Conservation (phyloP, 2,113 vertebrate genomes). For the Antechinus flavipes region DNA sequence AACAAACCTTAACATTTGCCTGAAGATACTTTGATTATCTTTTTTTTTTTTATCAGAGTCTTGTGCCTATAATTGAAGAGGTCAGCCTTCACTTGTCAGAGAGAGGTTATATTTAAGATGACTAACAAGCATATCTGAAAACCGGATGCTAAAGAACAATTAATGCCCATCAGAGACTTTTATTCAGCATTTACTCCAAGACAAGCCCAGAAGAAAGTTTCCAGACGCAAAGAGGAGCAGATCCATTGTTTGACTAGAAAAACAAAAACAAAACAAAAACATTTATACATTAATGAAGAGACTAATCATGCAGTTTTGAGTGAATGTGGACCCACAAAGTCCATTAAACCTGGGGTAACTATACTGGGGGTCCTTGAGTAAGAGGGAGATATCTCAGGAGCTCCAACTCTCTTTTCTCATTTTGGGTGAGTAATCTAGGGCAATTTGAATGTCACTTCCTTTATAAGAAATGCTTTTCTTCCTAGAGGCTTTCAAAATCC, state of each 20-base stretch:
- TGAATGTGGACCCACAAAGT: neutral
- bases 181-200: neutral
- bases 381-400: neutral
- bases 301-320: neutral
- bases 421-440: neutral
- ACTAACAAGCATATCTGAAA: neutral
- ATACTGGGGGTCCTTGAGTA: neutral
- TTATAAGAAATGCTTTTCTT: neutral
- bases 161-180: neutral
- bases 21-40: neutral
- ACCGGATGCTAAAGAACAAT: neutral
- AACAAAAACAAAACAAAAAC: neutral
- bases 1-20: neutral
- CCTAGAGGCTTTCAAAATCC: neutral
- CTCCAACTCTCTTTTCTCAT: neutral
- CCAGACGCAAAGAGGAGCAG: neutral
- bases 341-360: neutral
- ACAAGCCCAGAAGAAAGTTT: neutral
- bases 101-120: neutral
- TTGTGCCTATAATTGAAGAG: neutral
- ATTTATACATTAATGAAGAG: neutral
- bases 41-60: neutral
- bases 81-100: neutral
- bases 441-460: neutral
- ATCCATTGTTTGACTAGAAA: neutral